A percentile compares a stretch with the other conserved stretches of the same genome.
Conservation (phyloP, 1,140 invertebrate species). For the Pseudomyrmex pallidus region DNA sequence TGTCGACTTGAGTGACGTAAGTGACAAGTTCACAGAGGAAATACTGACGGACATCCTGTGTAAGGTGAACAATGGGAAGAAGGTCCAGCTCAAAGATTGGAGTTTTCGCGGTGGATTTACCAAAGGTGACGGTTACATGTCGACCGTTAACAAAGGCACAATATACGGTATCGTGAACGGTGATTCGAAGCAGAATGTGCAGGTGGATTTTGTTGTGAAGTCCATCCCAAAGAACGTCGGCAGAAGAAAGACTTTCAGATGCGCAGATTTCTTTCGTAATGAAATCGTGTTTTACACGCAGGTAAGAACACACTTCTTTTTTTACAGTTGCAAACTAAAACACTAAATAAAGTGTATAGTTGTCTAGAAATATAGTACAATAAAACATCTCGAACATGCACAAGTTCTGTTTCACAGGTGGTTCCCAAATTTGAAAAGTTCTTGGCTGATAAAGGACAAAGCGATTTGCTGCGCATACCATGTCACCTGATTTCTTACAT, state of each 20-base stretch:
- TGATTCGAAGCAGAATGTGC: slow-evolving; percentile 65
- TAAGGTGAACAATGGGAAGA: slow-evolving; percentile 77
- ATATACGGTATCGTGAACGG: slow-evolving; percentile 81
- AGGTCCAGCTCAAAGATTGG: slow-evolving; percentile 84
- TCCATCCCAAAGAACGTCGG: slow-evolving; percentile 87
- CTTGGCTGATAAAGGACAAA: slow-evolving; percentile 72
- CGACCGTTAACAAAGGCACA: slow-evolving; percentile 86
- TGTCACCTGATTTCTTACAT: slow-evolving; percentile 85
- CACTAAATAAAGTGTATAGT: no score
- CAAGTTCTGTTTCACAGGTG: slow-evolving; percentile 67
- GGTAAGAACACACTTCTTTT: slow-evolving; percentile 76
- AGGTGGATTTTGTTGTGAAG: slow-evolving; percentile 87
- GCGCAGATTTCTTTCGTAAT: slow-evolving; percentile 88
- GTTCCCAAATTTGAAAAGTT: slow-evolving; percentile 77
- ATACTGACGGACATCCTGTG: slow-evolving; percentile 82
- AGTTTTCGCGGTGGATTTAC: slow-evolving; percentile 80
- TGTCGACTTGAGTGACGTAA: slow-evolving; percentile 66
- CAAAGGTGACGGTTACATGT: slow-evolving; percentile 89
- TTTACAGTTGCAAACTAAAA: no score
- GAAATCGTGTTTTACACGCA: slow-evolving; percentile 89
- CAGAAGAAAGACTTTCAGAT: slow-evolving; percentile 87
- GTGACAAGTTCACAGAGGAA: slow-evolving; percentile 82
- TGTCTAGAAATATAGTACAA: neutral
- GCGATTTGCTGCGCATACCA: slow-evolving; percentile 74
- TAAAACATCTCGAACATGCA: slow-evolving; percentile 42